Percentiles rank a stretch among this genome's conserved stretches.
Evolutionary conservation across 2,113 vertebrate genomes (phyloP).

Genomic region (Zosterops pallidus): DNA sequence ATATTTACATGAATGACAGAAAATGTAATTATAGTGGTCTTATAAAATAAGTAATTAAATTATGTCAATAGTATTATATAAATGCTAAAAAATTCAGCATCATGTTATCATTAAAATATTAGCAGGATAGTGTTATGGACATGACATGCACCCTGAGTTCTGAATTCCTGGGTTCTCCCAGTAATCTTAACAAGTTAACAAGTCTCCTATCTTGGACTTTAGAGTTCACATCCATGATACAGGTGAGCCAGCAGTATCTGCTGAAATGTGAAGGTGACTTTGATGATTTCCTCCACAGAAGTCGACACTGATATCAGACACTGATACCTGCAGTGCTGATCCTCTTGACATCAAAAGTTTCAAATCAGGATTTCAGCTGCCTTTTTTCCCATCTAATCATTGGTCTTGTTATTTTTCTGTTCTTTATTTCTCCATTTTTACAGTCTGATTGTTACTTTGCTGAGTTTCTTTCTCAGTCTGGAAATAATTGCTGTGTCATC

Average conservation of each 20-base stretch:
- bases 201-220: background rate
- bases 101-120: background rate
- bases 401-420: background rate
- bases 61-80: background rate
- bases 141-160: accelerated
- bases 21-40: background rate
- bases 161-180: background rate
- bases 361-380: background rate
- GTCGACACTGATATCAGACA: background rate
- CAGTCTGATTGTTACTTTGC: background rate
- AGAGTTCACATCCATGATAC: background rate
- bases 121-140: background rate
- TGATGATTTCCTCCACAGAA: background rate
- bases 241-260: background rate
- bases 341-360: background rate
- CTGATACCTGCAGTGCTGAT: background rate
- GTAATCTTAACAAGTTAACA: background rate
- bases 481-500: background rate
- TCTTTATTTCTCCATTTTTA: background rate
- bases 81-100: background rate
- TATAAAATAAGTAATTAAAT: background rate
- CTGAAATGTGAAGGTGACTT: background rate
- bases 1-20: background rate
- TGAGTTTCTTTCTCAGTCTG: background rate
- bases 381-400: background rate